These are phyloP conservation scores for Pherbina coryleti DNA, from an alignment of 2,888 invertebrate genomes.

Conservation along the genomic window DNA sequence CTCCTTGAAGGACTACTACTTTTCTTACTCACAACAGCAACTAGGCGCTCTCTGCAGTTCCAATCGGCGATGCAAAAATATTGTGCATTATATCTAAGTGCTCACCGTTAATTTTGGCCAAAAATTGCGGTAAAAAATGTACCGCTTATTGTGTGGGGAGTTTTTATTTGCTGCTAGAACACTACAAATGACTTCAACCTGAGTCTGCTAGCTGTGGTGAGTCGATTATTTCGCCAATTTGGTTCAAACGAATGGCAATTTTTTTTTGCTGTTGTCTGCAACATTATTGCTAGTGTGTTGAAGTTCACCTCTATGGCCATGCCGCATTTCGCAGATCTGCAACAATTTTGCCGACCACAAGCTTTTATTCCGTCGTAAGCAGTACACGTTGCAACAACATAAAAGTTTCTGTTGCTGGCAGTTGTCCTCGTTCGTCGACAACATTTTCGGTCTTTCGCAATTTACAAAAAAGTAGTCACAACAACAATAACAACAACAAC, in stretches of 20 bases:
- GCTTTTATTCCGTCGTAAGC: conserved; percentile 25
- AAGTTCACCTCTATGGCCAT: background rate
- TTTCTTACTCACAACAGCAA: background rate
- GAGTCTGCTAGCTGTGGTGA: no score
- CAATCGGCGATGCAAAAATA: no score
- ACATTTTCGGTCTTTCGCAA: background rate
- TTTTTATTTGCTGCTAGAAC: background rate
- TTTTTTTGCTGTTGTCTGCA: background rate
- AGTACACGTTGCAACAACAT: conserved; percentile 29
- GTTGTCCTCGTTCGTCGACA: background rate
- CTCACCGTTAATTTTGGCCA: background rate
- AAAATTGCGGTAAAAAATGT: background rate
- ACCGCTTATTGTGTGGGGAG: background rate
- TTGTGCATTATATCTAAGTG: no score
- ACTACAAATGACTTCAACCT: no score
- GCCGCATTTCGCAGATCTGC: conserved; percentile 14
- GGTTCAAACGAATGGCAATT: background rate
- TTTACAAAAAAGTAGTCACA: background rate
- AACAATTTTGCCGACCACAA: background rate
- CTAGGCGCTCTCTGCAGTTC: no score
- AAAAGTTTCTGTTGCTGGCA: background rate
- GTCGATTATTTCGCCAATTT: background rate
- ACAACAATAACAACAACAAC: background rate
- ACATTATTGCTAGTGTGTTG: background rate
- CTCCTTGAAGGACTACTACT: background rate